Base-by-base conservation (phyloP, 2,888 invertebrate species). In the Hypercompe scribonia region DNA sequence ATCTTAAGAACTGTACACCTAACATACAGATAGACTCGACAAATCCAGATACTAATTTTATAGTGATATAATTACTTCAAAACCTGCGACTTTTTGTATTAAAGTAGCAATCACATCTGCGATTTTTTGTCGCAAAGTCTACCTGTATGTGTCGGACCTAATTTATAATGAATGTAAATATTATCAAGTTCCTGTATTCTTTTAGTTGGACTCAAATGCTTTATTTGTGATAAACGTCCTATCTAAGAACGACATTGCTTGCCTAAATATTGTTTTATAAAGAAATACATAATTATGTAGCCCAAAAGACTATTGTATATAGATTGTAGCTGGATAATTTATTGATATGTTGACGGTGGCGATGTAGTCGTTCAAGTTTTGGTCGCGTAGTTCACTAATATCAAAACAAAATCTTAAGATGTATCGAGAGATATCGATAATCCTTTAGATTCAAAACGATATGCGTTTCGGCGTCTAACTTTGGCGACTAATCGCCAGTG, bases 231-330 rank as follows among this genome's bases (percentile, higher is more conserved):
- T 84, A 84, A 68, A 78, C 78, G 74, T 77, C 81, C 85, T 87
- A 90, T 87, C 87, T 90, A 77, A 75, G 78, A 80, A 85, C 78
- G 90, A 90, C 90, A 87, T 90, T 92, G 95, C 95, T 95, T 95
- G 95, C 95, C 95, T 92, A 87, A 86, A 90, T 84, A 83, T 90
- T 89, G 85, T 89, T 87, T 90, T 90, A 89, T 84, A 83, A 87
- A 85, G 84, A 87, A 87, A 85, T 65, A 75, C 54, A 82, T 83
- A 88, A 87, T 76, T 68, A 79, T 87, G 87, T 94, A 94, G 92
- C 93, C 90, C 88, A 92, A 90, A 93, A 91, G 91, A 93, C 91
- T 95, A 94, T 93, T 95, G 95, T 95, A 94, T 83, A 94, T 95
- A 94, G 85, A 24, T 39, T 81, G 31, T 93, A 94, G 92, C 89